phyloP scores from a whole-genome alignment of 2,888 invertebrate species.

The Lottia gigantea region DNA sequence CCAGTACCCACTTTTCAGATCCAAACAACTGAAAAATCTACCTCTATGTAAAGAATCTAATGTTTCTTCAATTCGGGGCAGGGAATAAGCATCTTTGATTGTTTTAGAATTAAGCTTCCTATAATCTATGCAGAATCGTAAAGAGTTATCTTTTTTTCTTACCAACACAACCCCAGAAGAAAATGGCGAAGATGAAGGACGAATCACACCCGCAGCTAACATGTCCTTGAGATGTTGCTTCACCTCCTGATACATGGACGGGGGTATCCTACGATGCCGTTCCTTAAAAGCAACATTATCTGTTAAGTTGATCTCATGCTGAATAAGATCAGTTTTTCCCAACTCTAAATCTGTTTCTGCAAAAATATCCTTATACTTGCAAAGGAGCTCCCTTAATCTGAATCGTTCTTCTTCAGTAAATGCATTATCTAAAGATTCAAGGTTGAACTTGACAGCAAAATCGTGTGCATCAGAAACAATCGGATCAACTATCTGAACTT shows the following conservation, averaged over 20 bases:
- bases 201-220: conserved; percentile 22
- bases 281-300: conserved; percentile 25
- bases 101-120: conserved; percentile 29
- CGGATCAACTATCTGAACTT: too few species aligned
- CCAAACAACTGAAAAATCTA: conserved; percentile 23
- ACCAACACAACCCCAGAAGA: conserved; percentile 32
- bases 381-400: neutral
- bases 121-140: conserved; percentile 35
- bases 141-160: conserved; percentile 29
- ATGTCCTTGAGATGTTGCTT: conserved; percentile 33
- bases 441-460: conserved; percentile 7
- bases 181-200: conserved; percentile 20
- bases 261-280: conserved; percentile 25
- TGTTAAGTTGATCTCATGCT: conserved; percentile 32
- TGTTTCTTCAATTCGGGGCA: conserved; percentile 31
- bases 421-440: conserved; percentile 13
- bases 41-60: conserved; percentile 29
- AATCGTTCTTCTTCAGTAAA: conserved; percentile 10
- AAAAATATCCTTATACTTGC: conserved; percentile 16
- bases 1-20: conserved; percentile 30
- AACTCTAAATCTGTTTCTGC: conserved; percentile 22
- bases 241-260: conserved; percentile 19
- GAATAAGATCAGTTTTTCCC: conserved; percentile 29
- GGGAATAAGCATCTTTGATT: conserved; percentile 25
- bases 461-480: too few species aligned